A percentile compares a stretch with the other conserved stretches of the same genome.
Conservation (phyloP, 2,113 vertebrate species). For the Sinocyclocheilus maitianheensis region DNA sequence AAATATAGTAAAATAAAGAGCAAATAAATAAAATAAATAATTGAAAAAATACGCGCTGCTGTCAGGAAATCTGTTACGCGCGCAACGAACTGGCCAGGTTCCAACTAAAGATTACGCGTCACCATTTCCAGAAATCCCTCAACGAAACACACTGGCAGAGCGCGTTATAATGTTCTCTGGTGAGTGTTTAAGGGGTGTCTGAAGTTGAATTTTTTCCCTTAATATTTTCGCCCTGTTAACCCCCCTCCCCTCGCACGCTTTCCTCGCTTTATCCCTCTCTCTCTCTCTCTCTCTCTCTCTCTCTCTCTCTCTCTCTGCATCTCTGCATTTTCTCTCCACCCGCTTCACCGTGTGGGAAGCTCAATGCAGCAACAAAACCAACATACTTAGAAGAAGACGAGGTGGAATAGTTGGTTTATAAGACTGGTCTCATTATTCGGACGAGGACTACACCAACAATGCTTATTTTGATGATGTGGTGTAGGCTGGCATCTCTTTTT, state of each 20-base stretch:
- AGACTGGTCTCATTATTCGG: constrained; percentile 25
- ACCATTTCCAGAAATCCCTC: background rate
- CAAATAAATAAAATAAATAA: background rate
- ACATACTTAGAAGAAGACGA: constrained; percentile 45
- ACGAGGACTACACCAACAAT: constrained; percentile 42
- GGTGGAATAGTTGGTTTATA: constrained; percentile 53
- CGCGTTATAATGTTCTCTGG: background rate
- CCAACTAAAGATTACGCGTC: constrained; percentile 26
- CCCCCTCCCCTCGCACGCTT: background rate
- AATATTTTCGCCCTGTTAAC: constrained; percentile 6
- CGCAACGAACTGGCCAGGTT: constrained; percentile 14
- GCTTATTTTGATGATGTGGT: constrained; percentile 11
- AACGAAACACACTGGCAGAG: background rate
- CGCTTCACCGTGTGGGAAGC: constrained; percentile 50
- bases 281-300: constrained; percentile 40
- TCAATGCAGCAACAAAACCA: constrained; percentile 58
- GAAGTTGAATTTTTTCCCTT: constrained; percentile 38
- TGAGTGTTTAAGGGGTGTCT: background rate
- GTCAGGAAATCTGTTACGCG: background rate
- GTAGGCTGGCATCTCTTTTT: constrained; percentile 27
- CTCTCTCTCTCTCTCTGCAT: constrained; percentile 46
- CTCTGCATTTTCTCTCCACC: constrained; percentile 50
- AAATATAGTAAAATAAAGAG: background rate
- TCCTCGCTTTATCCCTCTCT: constrained; percentile 30
- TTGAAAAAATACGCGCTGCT: background rate